Evolutionary conservation across 2,888 invertebrate species (phyloP).

Genomic region (Trachelus iudaicus): DNA sequence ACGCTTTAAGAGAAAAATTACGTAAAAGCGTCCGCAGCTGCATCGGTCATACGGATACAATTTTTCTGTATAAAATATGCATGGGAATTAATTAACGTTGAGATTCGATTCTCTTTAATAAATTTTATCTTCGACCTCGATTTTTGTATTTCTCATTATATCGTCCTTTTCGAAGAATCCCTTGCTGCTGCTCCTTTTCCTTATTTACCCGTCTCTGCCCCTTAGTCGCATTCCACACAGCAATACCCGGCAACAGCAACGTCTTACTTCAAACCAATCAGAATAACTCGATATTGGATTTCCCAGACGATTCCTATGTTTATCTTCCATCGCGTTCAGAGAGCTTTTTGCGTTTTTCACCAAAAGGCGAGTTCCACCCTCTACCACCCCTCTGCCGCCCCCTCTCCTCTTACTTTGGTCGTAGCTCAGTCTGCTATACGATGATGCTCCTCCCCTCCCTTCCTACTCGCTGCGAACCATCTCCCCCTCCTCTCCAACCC

Average conservation of each 20-base stretch:
- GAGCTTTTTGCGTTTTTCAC: background rate
- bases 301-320: background rate
- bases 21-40: too few relatives aligned
- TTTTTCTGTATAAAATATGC: too few relatives aligned
- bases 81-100: background rate
- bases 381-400: too few relatives aligned
- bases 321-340: background rate
- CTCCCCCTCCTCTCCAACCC: too few relatives aligned
- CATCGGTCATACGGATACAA: too few relatives aligned
- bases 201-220: too few relatives aligned
- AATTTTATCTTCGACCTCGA: background rate
- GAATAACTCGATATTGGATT: background rate
- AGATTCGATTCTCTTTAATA: background rate
- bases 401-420: background rate
- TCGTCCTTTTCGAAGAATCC: background rate
- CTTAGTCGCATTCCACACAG: too few relatives aligned
- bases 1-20: too few relatives aligned
- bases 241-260: background rate
- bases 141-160: background rate
- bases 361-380: background rate
- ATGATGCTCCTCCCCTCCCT: background rate
- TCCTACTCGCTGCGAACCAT: background rate
- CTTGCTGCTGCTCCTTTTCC: too few relatives aligned
- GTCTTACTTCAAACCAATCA: background rate
- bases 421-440: background rate